These are phyloP conservation scores for Drosophila varians DNA, from an alignment of 1,140 invertebrate genomes.

Conservation along the genomic window DNA sequence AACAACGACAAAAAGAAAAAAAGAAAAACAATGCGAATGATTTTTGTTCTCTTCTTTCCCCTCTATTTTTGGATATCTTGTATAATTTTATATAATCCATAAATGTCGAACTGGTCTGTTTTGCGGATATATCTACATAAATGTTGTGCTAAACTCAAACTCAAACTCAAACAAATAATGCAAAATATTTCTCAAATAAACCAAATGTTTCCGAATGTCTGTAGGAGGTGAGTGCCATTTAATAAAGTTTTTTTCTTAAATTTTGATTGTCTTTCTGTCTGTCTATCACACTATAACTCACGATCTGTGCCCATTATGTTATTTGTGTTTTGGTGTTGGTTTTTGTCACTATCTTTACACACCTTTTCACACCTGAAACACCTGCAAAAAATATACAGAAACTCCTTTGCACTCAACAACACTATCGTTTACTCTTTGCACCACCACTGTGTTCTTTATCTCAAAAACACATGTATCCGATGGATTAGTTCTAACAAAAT, in stretches of 20 bases:
- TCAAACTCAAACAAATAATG: conserved; percentile 36
- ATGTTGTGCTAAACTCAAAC: conserved; percentile 74
- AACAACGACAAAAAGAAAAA: conserved; percentile 23
- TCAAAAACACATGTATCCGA: background rate
- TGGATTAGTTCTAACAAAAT: conserved; percentile 5
- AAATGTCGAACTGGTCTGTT: conserved; percentile 68
- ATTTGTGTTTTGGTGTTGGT: conserved; percentile 63
- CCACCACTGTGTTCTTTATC: conserved; percentile 26
- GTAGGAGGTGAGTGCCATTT: conserved; percentile 75
- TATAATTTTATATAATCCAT: conserved; percentile 53
- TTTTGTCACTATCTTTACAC: conserved; percentile 22
- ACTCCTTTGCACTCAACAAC: conserved; percentile 17
- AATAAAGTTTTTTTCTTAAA: conserved; percentile 53
- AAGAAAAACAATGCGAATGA: conserved; percentile 55
- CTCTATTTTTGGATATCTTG: conserved; percentile 62
- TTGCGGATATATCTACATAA: conserved; percentile 72
- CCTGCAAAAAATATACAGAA: conserved; percentile 3
- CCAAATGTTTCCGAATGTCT: conserved; percentile 59
- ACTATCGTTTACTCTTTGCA: conserved; percentile 22
- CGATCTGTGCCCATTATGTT: conserved; percentile 34
- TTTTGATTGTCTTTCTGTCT: conserved; percentile 40
- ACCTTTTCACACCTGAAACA: conserved; percentile 30
- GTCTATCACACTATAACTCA: conserved; percentile 33
- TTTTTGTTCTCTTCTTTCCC: conserved; percentile 69
- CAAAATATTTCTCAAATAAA: conserved; percentile 48